Base-by-base conservation (phyloP, 2,113 vertebrate genomes). In the Amphiprion ocellaris region DNA sequence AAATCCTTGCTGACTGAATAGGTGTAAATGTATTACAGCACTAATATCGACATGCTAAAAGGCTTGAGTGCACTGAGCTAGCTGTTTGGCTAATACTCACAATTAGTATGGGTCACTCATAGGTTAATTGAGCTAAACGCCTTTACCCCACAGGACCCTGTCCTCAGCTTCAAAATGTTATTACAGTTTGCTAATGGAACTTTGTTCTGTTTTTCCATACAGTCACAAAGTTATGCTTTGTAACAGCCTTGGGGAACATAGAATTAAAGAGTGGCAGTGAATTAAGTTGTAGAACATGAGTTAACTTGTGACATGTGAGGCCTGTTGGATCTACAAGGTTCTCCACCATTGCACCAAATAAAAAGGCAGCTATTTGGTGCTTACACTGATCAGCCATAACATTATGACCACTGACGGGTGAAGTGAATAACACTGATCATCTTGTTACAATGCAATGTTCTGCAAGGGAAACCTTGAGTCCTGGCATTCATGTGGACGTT, bases 91-190 rank as follows among this genome's bases (percentile, higher is more conserved):
- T 53, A 74, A 54, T 19, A 61, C 28, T 11, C 3, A 37, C 52
- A 78, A 60, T 75, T 83, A 60, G 24, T 56, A 14, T 26, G 33
- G 56, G 54, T 49, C 67, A 69, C 33, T 49, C 26, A 60, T 21
- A 30, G 71, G 59, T 79, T 83, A 60, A 81, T 80, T 28, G 41
- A 33, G 49, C 49, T 24, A 14, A 44, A 67, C 44, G 68, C 33
- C 44, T 72, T 69, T 47, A 74, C 17, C 72, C 73, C 37, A 30
- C 9, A 26, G 76, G 58, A 62, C 37, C 50, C 74, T 39, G 65
- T 21, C 69, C 46, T 69, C 47, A 30, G 65, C 39, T 24, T 78
- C 26, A 64, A 30, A 77, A 60, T 46, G 24, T 44, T 62, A 53
- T 74, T 65, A 59, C 26, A 65, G 33, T 73, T 55, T 63, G 16